Base-by-base conservation (phyloP, 2,888 invertebrate genomes). In the Yponomeuta plumbellus region DNA sequence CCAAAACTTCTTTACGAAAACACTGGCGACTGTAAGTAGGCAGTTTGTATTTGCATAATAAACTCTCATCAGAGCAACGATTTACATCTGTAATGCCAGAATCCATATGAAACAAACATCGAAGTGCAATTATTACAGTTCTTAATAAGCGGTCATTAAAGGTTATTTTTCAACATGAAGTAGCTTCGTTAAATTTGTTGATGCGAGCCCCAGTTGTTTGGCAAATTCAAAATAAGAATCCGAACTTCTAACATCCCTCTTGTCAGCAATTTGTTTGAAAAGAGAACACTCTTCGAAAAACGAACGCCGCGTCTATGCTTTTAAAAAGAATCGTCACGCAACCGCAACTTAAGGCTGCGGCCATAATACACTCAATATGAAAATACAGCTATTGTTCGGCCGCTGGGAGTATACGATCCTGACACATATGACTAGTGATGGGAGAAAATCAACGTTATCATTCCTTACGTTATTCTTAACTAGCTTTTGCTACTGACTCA, bases 211-310 rank as follows among this genome's bases (percentile, higher is more conserved):
- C 63, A 63, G 63, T 63, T 63, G 44, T 52, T 52, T 52, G 63
- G 58, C 58, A 58, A 58, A 85, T 88, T 86, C 84, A 85, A 86
- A 84, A 83, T 81, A 81, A 81, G 61, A 67, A 67, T 57, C 34
- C 64, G 56, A 61, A 66, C 63, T 57, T 59, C 61, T 57, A 67
- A 83, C 85, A 83, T 85, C 86, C 84, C 83, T 82, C 84, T 83
- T 90, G 89, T 88, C 90, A 89, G 90, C 90, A 91, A 91, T 89
- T 91, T 90, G 85, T 89, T 89, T 88, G 87, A 87, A 87, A 80
- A 84, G 84, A 88, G 88, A 90, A 85, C 85, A 88, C 85, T 88
- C 89, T 88, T 89, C 82, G 86, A 84, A 86, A 89, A 88, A 89
- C 86, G 85, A 88, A 88, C 81, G 83, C 86, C 73, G 76, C 78